Evolutionary conservation across 2,888 invertebrate species (phyloP), one percentile per base, ranked within the genome.

Genomic region (Drepana falcataria): DNA sequence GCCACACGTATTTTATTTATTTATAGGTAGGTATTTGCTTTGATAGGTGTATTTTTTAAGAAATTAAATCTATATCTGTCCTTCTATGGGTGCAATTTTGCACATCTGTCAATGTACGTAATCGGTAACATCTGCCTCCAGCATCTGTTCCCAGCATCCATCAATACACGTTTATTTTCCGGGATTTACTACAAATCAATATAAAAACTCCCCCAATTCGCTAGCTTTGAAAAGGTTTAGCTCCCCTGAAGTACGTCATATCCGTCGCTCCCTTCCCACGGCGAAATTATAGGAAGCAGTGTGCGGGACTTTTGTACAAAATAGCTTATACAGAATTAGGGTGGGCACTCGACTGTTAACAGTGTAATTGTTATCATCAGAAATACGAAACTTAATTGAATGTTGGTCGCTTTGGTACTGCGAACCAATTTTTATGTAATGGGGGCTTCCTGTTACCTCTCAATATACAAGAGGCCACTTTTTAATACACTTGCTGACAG

Each of bases 221-320:
- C n/a, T 44, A 49, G 33, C 48, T 49, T 54, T 54, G 7, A 4
- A 41, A 51, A 51, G n/a, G 51, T 51, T 40, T 6, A 35, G 34
- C 41, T 59, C 56, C 54, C 52, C 71, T 65, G 68, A 3, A 57
- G 48, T 48, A 56, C 54, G 61, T 64, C 60, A 68, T 70, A 69
- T 72, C 74, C 71, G 72, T 61, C 66, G 64, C 55, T 59, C 61
- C 69, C 73, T 82, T 82, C 81, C 81, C 82, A 81, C 80, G 80
- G n/a, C n/a, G 69, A 75, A 73, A 74, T 77, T 69, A 76, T 76
- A 73, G 81, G 81, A 81, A 80, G 73, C 69, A 68, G 68, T 66
- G 59, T 55, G 54, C 57, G 54, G 58, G 41, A 40, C 41, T 6
- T 21, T n/a, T 49, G 40, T 51, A 51, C 34, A 51, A 51, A 21